phyloP scores from a whole-genome alignment of 1,140 invertebrate genomes.

The Halyomorpha halys region DNA sequence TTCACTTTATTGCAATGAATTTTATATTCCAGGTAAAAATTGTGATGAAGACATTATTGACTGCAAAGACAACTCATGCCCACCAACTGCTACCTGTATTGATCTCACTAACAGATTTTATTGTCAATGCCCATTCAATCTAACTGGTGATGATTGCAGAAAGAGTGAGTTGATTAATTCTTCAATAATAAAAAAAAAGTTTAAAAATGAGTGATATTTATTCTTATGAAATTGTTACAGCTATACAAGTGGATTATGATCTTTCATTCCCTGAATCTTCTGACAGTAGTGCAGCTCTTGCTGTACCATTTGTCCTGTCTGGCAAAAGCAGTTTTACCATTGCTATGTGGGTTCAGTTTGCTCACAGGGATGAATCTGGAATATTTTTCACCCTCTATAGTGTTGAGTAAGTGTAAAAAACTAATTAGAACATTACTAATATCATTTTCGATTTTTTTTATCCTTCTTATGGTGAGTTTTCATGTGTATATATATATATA shows the following conservation, averaged over 20 bases:
- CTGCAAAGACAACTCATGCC: conserved; percentile 88
- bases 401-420: conserved; percentile 51
- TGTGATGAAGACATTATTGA: conserved; percentile 89
- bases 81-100: conserved; percentile 85
- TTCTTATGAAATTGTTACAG: conserved; percentile 40
- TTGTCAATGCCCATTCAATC: conserved; percentile 91
- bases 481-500: too few species aligned
- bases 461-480: too few species aligned
- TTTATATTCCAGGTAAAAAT: conserved; percentile 54
- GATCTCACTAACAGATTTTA: conserved; percentile 87
- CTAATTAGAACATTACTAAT: background rate
- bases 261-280: conserved; percentile 84
- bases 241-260: conserved; percentile 91
- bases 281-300: conserved; percentile 76
- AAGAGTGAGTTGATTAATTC: conserved; percentile 57
- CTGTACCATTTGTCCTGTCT: conserved; percentile 73
- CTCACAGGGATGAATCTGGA: conserved; percentile 75
- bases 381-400: conserved; percentile 89
- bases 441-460: conserved; percentile 19
- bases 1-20: too few species aligned
- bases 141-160: conserved; percentile 90
- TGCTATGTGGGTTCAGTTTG: conserved; percentile 93
- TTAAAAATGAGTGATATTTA: background rate
- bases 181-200: background rate
- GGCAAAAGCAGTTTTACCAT: conserved; percentile 72